phyloP scores from a whole-genome alignment of 2,888 invertebrate genomes.

The Electrophaes corylata region DNA sequence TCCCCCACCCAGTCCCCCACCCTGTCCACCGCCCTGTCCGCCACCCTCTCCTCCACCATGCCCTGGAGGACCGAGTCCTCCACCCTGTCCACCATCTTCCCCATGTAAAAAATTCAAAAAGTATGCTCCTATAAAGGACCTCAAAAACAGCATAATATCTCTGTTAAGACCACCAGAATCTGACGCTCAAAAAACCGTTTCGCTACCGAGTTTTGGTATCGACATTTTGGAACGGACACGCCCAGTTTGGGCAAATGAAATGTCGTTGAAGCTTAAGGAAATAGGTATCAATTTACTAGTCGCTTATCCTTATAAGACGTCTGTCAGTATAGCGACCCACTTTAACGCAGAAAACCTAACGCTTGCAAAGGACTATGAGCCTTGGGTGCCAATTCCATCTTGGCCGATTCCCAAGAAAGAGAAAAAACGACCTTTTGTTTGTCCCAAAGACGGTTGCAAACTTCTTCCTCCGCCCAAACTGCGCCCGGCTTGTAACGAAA shows the following conservation, averaged over 20 bases:
- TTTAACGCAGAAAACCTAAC: conserved; percentile 26
- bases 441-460: conserved; percentile 63
- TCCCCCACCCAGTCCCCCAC: conserved; percentile 31
- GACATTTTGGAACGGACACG: conserved; percentile 2
- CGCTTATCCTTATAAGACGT: neutral
- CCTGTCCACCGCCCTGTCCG: conserved; percentile 37
- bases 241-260: conserved; percentile 31
- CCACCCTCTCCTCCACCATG: conserved; percentile 38
- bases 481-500: conserved; percentile 46
- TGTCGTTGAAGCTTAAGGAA: conserved; percentile 29
- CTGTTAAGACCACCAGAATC: conserved; percentile 5
- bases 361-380: conserved; percentile 56
- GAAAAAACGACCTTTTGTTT: conserved; percentile 44
- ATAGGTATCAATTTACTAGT: conserved; percentile 29
- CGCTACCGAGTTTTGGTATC: neutral
- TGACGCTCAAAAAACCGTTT: neutral
- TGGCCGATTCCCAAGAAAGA: conserved; percentile 56
- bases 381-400: conserved; percentile 71
- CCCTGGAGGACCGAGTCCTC: too few species aligned
- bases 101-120: conserved; percentile 42
- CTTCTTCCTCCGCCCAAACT: conserved; percentile 43
- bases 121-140: conserved; percentile 11
- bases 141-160: conserved; percentile 22
- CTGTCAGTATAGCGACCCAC: conserved; percentile 3
- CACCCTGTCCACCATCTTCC: conserved; percentile 35